Evolutionary conservation across 2,888 invertebrate species (phyloP), one percentile per base, ranked within the genome.

Genomic region (Brachyptera putata): DNA sequence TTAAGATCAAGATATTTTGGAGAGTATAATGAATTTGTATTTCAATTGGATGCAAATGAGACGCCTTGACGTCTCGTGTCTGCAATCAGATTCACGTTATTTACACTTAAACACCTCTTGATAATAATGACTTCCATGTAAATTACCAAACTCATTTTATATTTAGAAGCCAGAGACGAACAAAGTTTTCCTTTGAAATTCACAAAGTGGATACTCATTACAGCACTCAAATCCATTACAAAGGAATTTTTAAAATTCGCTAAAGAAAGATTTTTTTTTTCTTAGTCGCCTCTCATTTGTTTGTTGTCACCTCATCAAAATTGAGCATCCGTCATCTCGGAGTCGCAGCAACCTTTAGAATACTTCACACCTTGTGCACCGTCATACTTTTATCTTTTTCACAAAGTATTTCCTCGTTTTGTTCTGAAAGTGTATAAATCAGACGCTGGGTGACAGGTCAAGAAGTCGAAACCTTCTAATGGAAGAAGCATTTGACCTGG

Each of bases 401-500:
- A n/a, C 50, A 50, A 50, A 50, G 50, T n/a, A n/a, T 30, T 26
- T 50, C 53, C 22, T 53, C 36, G 34, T 53, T 53, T 53, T 53
- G 53, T 53, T 53, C 53, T 9, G 18, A 34, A 36, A 36, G 36
- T 34, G 53, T 53, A 53, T 53, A 53, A 53, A 53, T 53, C 53
- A 53, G 53, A 46, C 46, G 18, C 53, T 16, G 36, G 53, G 36
- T 53, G 53, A 53, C 53, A 36, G 53, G 53, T 30, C 36, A 36
- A 21, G 34, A 22, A 34, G 34, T 36, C 34, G 21, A 22, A 46
- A 36, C 16, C 53, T 30, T 34, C 53, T 53, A 53, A 53, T 53
- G 53, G 53, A 53, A 53, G 53, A 53, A 36, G 53, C 34, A 53
- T 53, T 53, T 53, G 53, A 53, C 53, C 53, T 34, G 53, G 53